These are phyloP conservation scores for Panonychus citri DNA, from an alignment of 1,140 invertebrate genomes.

Conservation along the genomic window DNA sequence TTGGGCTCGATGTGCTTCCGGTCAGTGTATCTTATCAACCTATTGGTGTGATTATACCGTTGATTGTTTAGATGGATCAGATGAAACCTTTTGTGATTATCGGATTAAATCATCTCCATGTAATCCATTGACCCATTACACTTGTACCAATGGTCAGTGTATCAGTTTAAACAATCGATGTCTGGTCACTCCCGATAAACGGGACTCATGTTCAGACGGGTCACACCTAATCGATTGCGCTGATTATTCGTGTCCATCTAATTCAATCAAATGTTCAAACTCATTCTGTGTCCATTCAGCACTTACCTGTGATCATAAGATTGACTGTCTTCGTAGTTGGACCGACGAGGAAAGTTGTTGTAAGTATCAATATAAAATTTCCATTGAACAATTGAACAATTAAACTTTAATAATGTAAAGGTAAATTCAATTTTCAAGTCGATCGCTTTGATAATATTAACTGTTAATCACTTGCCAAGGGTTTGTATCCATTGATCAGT, in stretches of 20 bases:
- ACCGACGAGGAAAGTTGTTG: conserved; percentile 13
- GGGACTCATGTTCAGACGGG: conserved; percentile 5
- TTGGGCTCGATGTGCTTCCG: conserved; percentile 18
- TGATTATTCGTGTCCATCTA: background rate
- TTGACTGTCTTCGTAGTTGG: conserved; percentile 13
- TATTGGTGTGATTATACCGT: conserved; percentile 18
- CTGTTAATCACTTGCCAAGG: too few species aligned
- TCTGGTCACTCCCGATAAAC: conserved; percentile 4
- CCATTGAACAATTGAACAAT: too few species aligned
- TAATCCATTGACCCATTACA: background rate
- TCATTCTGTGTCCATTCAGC: conserved; percentile 8
- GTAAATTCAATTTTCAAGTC: too few species aligned
- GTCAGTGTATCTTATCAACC: conserved; percentile 19
- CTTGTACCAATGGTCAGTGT: conserved; percentile 9
- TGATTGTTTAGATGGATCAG: conserved; percentile 24
- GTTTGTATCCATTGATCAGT: too few species aligned
- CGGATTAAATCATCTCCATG: conserved; percentile 15
- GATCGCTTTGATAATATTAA: too few species aligned
- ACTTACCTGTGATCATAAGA: conserved; percentile 10
- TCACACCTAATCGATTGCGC: conserved; percentile 6
- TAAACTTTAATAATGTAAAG: too few species aligned
- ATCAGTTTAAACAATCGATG: conserved; percentile 1
- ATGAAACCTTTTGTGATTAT: conserved; percentile 26
- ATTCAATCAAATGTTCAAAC: background rate
- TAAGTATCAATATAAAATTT: too few species aligned